phyloP scores from a whole-genome alignment of 2,113 vertebrate genomes.

The Cisticola juncidis region DNA sequence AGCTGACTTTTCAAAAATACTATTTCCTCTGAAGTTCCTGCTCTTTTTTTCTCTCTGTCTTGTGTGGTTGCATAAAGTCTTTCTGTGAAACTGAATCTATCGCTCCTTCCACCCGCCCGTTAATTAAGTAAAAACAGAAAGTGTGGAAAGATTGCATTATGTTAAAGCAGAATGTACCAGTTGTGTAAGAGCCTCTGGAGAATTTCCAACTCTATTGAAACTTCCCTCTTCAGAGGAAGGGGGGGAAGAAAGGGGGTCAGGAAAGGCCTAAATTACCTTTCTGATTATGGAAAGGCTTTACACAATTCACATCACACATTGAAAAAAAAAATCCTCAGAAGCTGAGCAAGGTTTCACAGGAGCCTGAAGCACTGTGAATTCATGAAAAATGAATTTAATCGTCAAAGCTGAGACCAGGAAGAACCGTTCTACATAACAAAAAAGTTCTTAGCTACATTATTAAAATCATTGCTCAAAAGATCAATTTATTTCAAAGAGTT shows the following conservation, averaged over 20 bases:
- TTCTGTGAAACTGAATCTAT: constrained; percentile 50
- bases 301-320: constrained; percentile 11
- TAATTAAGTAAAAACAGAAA: constrained; percentile 44
- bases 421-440: constrained; percentile 68
- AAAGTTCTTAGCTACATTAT: constrained; percentile 60
- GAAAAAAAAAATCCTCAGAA: constrained; percentile 30
- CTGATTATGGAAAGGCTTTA: constrained; percentile 39
- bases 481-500: constrained; percentile 62
- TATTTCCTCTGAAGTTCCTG: constrained; percentile 6
- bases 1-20: not conserved
- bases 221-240: not conserved
- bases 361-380: constrained; percentile 52
- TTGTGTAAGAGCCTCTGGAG: constrained; percentile 10
- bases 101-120: constrained; percentile 22
- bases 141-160: constrained; percentile 20
- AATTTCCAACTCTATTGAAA: constrained; percentile 47
- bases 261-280: constrained; percentile 42
- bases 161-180: constrained; percentile 1
- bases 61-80: constrained; percentile 41
- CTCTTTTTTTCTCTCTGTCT: not conserved
- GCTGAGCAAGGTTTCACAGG: constrained; percentile 19
- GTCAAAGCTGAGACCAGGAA: constrained; percentile 55
- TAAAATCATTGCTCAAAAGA: constrained; percentile 58
- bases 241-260: not conserved
- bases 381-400: constrained; percentile 71